Percentiles rank a stretch among this genome's conserved stretches.
Conservation (phyloP, 2,797 vertebrate species). For the Rhabdomys pumilio region DNA sequence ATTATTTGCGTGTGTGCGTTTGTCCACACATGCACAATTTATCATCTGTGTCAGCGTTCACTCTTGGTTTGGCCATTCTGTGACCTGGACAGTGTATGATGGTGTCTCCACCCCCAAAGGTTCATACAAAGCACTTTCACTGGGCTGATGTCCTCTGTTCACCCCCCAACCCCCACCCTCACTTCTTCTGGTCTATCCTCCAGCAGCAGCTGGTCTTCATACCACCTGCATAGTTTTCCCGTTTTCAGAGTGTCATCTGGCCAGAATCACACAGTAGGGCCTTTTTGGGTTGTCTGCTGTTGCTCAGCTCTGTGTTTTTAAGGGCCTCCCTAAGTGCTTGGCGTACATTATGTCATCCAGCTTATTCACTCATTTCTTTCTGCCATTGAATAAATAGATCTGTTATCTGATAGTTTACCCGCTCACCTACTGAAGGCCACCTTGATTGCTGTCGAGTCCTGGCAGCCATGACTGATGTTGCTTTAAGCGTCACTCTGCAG, state of each 20-base stretch:
- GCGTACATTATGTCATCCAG: too few species aligned
- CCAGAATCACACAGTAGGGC: background rate
- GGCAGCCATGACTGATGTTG: background rate
- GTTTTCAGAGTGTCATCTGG: background rate
- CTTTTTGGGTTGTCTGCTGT: background rate
- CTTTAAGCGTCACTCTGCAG: background rate
- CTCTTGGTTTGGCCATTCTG: background rate
- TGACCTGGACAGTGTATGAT: background rate
- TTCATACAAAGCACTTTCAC: background rate
- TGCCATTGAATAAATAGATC: background rate
- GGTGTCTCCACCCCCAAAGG: background rate
- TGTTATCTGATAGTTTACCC: background rate
- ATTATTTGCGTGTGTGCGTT: background rate
- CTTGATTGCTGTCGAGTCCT: background rate
- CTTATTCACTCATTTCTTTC: background rate
- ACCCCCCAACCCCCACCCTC: too few species aligned
- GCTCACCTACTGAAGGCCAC: background rate
- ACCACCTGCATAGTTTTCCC: too few species aligned
- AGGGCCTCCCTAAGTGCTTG: background rate
- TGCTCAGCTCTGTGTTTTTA: background rate
- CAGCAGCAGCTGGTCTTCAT: background rate
- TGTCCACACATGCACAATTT: too few species aligned
- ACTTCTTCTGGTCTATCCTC: background rate
- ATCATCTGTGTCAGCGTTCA: background rate
- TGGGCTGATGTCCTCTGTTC: too few species aligned